Conservation (phyloP, 2,113 vertebrate genomes). For the Varanus komodoensis region DNA sequence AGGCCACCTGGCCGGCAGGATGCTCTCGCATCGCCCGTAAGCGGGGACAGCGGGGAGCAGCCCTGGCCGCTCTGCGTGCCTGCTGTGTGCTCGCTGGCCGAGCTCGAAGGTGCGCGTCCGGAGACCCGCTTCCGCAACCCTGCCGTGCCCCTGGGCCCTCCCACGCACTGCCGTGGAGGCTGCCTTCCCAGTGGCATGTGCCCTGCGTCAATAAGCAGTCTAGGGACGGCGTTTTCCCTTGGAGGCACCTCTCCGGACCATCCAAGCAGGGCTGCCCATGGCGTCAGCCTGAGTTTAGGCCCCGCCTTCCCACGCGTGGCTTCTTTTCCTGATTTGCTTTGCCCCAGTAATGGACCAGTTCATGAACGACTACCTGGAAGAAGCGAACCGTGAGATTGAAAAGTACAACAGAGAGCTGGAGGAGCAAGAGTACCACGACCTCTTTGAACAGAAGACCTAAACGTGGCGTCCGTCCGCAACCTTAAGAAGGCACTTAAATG, state of each 20-base stretch:
- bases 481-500: not conserved
- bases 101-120: not conserved
- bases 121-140: not conserved
- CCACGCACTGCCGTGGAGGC: no score
- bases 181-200: not conserved
- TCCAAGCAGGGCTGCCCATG: rapidly evolving
- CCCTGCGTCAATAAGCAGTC: no score
- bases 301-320: not conserved
- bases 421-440: slow-evolving; percentile 85
- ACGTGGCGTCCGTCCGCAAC: rapidly evolving
- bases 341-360: slow-evolving; percentile 93
- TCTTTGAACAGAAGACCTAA: slow-evolving; percentile 88
- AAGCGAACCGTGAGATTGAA: slow-evolving; percentile 92
- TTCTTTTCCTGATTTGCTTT: slow-evolving; percentile 77
- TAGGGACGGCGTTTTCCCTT: not conserved
- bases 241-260: no score
- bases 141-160: no score
- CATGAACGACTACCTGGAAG: slow-evolving; percentile 89
- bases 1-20: no score
- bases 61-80: no score
- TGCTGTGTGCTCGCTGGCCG: no score
- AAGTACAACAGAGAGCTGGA: slow-evolving; percentile 91
- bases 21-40: no score
- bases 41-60: no score
- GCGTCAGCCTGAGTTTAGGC: not conserved